These are phyloP conservation scores for Punctoribates punctum DNA, from an alignment of 2,888 invertebrate species.

Conservation along the genomic window DNA sequence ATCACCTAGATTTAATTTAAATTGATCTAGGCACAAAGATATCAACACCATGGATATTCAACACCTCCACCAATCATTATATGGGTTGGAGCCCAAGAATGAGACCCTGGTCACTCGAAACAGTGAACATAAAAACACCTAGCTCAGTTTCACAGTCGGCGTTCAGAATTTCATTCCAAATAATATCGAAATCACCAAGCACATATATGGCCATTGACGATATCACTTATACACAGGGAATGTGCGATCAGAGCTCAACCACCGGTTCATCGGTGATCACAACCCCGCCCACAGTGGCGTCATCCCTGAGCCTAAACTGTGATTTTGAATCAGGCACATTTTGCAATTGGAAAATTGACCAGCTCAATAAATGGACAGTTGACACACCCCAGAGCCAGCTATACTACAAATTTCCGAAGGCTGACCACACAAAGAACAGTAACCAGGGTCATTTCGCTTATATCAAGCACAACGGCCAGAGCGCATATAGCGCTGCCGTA, in stretches of 20 bases:
- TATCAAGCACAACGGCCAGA: background rate
- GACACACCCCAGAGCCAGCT: no score
- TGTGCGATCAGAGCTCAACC: no score
- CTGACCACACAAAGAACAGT: background rate
- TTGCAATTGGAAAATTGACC: conserved; percentile 41
- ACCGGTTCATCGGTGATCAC: background rate
- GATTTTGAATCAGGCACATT: conserved; percentile 44
- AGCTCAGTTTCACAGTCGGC: no score
- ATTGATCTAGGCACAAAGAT: no score
- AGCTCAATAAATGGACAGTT: background rate
- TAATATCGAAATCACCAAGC: no score
- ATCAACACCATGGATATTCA: no score
- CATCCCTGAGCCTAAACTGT: conserved; percentile 41
- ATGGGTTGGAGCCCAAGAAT: no score
- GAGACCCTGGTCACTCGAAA: no score
- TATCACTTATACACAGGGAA: background rate
- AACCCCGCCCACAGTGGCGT: background rate
- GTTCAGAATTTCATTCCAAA: no score
- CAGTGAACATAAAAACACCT: no score
- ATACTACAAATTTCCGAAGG: background rate
- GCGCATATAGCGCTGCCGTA: background rate
- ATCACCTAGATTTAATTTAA: no score
- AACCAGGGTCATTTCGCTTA: background rate
- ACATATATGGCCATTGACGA: conserved; percentile 14
- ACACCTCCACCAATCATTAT: no score